Conservation (phyloP, 2,888 invertebrate species). For the Dryomyza anilis region DNA sequence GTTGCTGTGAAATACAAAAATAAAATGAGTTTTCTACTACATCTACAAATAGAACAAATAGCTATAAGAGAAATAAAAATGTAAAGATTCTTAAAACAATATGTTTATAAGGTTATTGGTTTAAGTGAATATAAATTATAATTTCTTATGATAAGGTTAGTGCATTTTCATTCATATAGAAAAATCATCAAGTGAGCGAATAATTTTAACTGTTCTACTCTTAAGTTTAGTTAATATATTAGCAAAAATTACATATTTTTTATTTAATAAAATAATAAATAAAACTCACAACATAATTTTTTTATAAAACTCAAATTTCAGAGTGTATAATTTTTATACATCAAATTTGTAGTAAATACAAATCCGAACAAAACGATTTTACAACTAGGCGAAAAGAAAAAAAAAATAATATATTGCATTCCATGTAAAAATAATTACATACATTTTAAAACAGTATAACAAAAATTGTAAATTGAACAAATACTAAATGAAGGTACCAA, state of each 20-base stretch:
- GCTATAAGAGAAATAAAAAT: no score
- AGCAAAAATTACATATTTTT: constrained; percentile 36
- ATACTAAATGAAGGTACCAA: background rate
- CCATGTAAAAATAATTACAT: constrained; percentile 55
- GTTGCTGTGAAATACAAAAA: no score
- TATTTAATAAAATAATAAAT: constrained; percentile 15
- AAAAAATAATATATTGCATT: constrained; percentile 49
- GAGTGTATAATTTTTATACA: constrained; percentile 13
- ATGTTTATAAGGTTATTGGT: background rate
- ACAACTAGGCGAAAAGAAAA: constrained; percentile 23
- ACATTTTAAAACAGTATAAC: no score
- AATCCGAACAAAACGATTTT: constrained; percentile 6
- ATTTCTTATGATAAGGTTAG: constrained; percentile 58
- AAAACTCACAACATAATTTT: background rate
- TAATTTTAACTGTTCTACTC: constrained; percentile 9
- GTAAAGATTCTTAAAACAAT: background rate
- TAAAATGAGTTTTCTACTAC: no score
- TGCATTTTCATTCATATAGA: constrained; percentile 45
- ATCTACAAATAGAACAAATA: no score
- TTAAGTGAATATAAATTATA: no score
- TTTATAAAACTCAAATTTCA: background rate
- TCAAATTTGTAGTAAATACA: constrained; percentile 3
- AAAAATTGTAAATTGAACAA: background rate
- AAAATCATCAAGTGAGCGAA: constrained; percentile 1
- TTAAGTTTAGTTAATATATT: constrained; percentile 38